Evolutionary conservation across 2,797 vertebrate genomes (phyloP).

Genomic region (Dromococcyx pavoninus): DNA sequence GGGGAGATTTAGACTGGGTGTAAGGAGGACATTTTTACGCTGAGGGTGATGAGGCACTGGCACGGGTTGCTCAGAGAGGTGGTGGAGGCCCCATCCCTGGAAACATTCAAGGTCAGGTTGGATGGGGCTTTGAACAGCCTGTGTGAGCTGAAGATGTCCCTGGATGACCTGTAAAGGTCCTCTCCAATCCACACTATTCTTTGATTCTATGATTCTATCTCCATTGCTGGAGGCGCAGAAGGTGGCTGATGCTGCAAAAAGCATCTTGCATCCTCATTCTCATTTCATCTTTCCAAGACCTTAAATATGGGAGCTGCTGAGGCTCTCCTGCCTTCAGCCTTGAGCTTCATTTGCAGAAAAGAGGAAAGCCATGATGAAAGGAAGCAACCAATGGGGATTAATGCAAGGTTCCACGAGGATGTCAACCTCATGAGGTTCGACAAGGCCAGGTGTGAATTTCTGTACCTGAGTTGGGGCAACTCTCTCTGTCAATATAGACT

Average conservation of each 20-base stretch:
- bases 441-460: neutral
- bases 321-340: neutral
- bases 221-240: neutral
- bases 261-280: neutral
- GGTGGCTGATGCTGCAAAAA: neutral
- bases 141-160: no score
- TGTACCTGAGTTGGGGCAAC: neutral
- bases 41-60: no score
- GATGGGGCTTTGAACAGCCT: no score
- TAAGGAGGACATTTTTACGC: no score
- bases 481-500: accelerated
- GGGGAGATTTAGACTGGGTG: no score
- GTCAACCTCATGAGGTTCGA: neutral
- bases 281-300: neutral
- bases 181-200: no score
- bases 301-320: neutral
- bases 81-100: no score
- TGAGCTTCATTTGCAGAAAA: neutral
- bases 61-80: no score
- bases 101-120: no score
- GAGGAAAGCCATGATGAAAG: neutral
- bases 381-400: neutral
- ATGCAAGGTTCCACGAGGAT: neutral
- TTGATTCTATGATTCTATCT: neutral
- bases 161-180: no score